phyloP scores from a whole-genome alignment of 64 coral and sea anemone genomes.

The Dendronephthya gigantea region DNA sequence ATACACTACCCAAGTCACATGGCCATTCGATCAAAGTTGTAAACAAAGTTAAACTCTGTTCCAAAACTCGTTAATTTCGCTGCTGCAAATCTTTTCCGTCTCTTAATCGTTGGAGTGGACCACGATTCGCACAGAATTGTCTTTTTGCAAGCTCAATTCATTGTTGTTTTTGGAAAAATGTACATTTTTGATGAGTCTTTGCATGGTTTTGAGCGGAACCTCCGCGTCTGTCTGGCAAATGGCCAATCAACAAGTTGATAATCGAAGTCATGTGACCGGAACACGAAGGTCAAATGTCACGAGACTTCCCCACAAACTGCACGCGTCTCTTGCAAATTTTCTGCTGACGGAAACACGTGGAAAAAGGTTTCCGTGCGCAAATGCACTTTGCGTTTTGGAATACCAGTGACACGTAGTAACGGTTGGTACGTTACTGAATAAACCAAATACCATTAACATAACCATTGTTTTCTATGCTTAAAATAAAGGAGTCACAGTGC shows the following conservation, averaged over 20 bases:
- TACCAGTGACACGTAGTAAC: no score
- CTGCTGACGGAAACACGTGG: not conserved
- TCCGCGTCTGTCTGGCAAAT: not conserved
- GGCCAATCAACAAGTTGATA: not conserved
- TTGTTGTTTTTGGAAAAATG: not conserved
- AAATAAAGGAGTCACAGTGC: no score
- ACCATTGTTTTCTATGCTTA: no score
- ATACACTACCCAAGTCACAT: not conserved
- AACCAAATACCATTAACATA: no score
- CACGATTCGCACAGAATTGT: not conserved
- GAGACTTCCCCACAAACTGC: no score
- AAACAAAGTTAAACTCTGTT: not conserved
- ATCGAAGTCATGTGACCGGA: not conserved
- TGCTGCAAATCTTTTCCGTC: not conserved
- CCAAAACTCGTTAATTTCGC: not conserved
- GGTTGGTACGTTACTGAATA: no score
- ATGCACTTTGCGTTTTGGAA: no score
- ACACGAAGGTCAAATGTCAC: not conserved
- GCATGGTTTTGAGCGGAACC: no score
- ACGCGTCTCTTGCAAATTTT: no score
- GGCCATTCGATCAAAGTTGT: not conserved
- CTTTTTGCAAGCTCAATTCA: not conserved
- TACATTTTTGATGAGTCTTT: not conserved
- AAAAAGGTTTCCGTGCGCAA: not conserved
- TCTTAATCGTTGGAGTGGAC: not conserved